These are phyloP conservation scores for Mythimna ferrago DNA, from an alignment of 2,888 invertebrate species.

Conservation along the genomic window DNA sequence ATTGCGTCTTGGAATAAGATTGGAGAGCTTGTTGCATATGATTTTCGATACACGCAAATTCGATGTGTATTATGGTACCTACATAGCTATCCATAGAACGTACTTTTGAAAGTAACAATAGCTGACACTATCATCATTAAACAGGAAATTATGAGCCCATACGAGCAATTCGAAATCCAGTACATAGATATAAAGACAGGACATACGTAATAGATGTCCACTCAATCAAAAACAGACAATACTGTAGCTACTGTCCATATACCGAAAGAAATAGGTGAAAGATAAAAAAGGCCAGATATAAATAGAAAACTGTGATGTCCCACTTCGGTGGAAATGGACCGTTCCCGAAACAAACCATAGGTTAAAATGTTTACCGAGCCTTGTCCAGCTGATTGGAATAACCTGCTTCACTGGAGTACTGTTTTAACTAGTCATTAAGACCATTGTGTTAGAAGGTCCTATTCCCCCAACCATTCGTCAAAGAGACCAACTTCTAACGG, in stretches of 20 bases:
- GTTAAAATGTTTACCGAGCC: conserved; percentile 48
- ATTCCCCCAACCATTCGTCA: conserved; percentile 13
- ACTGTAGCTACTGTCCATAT: conserved; percentile 12
- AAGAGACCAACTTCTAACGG: conserved; percentile 16
- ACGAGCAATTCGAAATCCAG: neutral
- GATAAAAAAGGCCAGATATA: conserved; percentile 32
- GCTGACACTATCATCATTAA: neutral
- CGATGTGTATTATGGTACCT: neutral
- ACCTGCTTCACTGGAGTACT: conserved; percentile 39
- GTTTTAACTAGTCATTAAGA: conserved; percentile 55
- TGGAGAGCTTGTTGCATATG: neutral
- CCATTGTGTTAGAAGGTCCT: conserved; percentile 26
- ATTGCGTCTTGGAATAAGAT: neutral
- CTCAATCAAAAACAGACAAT: neutral
- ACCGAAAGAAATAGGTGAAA: conserved; percentile 28
- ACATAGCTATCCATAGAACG: neutral
- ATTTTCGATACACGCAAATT: neutral
- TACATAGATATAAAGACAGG: too few species aligned
- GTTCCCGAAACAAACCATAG: conserved; percentile 44
- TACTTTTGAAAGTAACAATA: neutral
- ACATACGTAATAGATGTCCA: too few species aligned
- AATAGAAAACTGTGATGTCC: conserved; percentile 50
- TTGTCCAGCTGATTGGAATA: conserved; percentile 57
- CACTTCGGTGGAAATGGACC: conserved; percentile 43
- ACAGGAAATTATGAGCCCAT: neutral